A percentile compares a stretch with the other conserved stretches of the same genome.
Evolutionary conservation across 2,797 vertebrate species (phyloP).

Genomic region (Oreortyx pictus): DNA sequence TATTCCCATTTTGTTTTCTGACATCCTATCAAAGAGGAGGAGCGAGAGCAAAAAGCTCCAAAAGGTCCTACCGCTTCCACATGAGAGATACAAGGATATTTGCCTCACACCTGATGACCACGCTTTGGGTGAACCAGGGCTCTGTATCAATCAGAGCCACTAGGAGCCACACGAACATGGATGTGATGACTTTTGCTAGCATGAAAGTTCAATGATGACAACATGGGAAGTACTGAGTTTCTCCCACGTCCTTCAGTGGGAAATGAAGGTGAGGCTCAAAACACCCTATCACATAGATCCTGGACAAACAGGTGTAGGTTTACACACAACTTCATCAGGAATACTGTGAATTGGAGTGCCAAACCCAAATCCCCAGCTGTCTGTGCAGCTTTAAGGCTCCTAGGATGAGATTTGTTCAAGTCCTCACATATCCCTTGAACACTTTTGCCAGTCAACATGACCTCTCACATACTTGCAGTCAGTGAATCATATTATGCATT

Average conservation of each 20-base stretch:
- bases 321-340: background rate
- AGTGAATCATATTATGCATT: background rate
- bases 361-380: background rate
- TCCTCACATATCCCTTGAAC: background rate
- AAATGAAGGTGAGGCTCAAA: background rate
- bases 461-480: background rate
- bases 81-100: background rate
- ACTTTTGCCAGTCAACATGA: background rate
- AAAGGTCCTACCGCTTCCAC: background rate
- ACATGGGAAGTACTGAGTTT: background rate
- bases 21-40: background rate
- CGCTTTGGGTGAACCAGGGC: background rate
- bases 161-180: background rate
- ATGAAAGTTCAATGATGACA: background rate
- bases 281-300: background rate
- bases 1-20: background rate
- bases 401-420: background rate
- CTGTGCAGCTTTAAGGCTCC: background rate
- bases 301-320: background rate
- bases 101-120: background rate
- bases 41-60: background rate
- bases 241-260: background rate
- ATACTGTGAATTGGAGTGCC: background rate
- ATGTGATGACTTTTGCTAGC: background rate
- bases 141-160: accelerated